These are phyloP conservation scores for Panulirus ornatus DNA, from an alignment of 1,140 invertebrate genomes.

Conservation along the genomic window DNA sequence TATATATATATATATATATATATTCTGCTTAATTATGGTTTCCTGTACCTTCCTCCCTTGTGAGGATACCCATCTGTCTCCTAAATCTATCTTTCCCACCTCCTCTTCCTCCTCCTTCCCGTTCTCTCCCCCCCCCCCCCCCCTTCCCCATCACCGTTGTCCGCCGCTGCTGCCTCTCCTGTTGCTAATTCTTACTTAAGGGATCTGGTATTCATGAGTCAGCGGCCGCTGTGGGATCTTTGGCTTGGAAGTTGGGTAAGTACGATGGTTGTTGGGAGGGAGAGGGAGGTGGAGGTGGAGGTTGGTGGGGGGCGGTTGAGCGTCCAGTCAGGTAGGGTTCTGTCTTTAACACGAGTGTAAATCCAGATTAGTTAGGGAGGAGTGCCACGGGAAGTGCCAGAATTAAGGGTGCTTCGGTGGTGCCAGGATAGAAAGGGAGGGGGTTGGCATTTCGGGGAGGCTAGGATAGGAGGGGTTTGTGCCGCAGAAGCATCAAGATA, in stretches of 20 bases:
- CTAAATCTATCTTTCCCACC: not conserved
- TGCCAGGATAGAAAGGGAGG: too few species aligned
- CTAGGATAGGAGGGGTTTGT: too few species aligned
- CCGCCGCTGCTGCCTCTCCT: not conserved
- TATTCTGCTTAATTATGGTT: too few species aligned
- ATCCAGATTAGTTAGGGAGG: not conserved
- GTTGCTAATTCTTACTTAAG: slow-evolving; percentile 40
- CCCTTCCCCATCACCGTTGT: not conserved
- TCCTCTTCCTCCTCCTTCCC: not conserved
- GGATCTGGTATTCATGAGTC: slow-evolving; percentile 14
- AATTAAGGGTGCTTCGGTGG: too few species aligned
- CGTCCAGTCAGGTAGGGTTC: not conserved
- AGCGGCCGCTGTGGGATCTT: not conserved
- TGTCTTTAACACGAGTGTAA: not conserved
- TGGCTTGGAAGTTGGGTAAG: slow-evolving; percentile 28
- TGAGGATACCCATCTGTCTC: not conserved
- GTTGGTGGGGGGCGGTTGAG: not conserved
- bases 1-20: too few species aligned
- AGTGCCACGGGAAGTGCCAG: not conserved
- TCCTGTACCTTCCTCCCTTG: too few species aligned
- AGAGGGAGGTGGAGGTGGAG: not conserved
- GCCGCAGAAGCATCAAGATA: too few species aligned
- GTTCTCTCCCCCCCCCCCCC: too few species aligned
- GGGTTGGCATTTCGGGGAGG: too few species aligned
- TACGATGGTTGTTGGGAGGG: not conserved